Conservation (phyloP, 2,888 invertebrate species). For the Liposcelis brunnea region DNA sequence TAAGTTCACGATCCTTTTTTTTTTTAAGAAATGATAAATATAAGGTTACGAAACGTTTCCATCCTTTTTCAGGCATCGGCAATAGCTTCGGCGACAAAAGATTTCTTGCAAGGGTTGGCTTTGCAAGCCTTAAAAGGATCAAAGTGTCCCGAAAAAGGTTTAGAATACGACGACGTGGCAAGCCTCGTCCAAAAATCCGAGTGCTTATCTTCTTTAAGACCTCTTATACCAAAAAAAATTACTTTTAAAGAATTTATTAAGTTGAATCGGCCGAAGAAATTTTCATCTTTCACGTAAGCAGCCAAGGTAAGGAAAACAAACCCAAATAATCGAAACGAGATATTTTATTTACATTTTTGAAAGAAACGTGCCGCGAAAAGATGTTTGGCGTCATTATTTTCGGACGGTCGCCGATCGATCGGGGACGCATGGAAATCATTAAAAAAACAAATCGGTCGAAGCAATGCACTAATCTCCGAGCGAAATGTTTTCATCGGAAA, state of each 20-base stretch:
- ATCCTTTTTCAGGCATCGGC: not conserved
- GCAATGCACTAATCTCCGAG: no score
- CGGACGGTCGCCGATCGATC: no score
- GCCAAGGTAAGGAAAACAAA: not conserved
- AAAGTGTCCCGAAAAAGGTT: not conserved
- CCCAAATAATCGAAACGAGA: no score
- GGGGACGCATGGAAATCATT: no score
- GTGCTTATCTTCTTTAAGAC: not conserved
- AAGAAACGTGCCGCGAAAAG: no score
- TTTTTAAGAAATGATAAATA: no score
- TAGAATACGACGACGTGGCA: not conserved
- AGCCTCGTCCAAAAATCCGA: not conserved
- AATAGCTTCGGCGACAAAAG: slow-evolving; percentile 1
- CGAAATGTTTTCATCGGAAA: not conserved
- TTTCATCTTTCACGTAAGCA: not conserved
- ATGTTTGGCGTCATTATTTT: no score
- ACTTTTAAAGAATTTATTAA: not conserved
- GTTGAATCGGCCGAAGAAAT: not conserved
- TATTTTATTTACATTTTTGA: no score
- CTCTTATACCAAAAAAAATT: not conserved
- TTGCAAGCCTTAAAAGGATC: not conserved
- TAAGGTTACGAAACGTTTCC: no score
- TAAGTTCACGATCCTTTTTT: no score
- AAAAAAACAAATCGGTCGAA: no score
- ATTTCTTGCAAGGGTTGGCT: not conserved